These are phyloP conservation scores for Drosophila repletoides DNA, from an alignment of 1,140 invertebrate genomes.

Conservation along the genomic window DNA sequence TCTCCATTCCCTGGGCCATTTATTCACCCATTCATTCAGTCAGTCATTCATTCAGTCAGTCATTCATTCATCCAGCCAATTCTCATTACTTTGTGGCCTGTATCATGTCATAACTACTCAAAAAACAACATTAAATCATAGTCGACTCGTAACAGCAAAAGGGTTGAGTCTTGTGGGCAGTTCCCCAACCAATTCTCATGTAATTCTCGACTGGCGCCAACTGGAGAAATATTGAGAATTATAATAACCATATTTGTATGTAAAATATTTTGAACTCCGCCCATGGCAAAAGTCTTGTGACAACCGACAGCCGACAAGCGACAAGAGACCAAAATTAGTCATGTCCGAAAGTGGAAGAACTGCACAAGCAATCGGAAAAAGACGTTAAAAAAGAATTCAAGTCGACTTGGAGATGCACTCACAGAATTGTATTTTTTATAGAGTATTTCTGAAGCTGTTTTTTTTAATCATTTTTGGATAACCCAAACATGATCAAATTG, in stretches of 20 bases:
- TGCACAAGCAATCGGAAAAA: conserved; percentile 24
- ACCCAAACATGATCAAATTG: too few relatives aligned
- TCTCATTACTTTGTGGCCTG: conserved; percentile 50
- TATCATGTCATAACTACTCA: conserved; percentile 30
- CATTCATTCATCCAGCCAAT: conserved; percentile 49
- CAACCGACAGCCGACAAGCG: conserved; percentile 25
- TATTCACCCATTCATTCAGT: conserved; percentile 27
- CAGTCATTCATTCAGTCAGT: conserved; percentile 26
- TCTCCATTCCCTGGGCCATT: not conserved
- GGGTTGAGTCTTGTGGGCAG: conserved; percentile 39
- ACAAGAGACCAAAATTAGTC: conserved; percentile 48
- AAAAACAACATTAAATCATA: conserved; percentile 34
- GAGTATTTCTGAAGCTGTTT: too few relatives aligned
- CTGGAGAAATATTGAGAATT: too few relatives aligned
- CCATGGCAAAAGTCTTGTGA: conserved; percentile 28
- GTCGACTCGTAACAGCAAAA: conserved; percentile 60
- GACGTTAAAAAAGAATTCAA: not conserved
- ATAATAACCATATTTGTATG: conserved; percentile 72
- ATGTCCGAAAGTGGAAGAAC: conserved; percentile 46
- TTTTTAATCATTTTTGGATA: too few relatives aligned
- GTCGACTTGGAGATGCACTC: not conserved
- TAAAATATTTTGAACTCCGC: conserved; percentile 49
- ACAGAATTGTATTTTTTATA: not conserved
- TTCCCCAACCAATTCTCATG: conserved; percentile 22
- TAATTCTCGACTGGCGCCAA: conserved; percentile 47